Percentiles rank a stretch among this genome's conserved stretches.
phyloP scores from a whole-genome alignment of 2,888 invertebrate genomes.

The Perizoma affinitatum region DNA sequence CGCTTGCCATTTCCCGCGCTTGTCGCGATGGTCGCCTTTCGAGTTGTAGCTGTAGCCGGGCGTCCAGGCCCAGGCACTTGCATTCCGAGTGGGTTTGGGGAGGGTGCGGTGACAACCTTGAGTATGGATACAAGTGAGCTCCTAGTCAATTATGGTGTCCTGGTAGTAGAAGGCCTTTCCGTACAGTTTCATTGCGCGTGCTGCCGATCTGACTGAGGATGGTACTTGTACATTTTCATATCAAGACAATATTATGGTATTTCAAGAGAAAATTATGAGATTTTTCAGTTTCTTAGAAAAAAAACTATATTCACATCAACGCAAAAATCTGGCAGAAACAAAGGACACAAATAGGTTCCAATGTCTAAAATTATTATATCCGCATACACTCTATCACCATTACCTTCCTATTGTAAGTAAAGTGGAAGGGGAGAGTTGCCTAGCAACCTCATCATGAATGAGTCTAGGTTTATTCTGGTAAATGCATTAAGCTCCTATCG shows the following conservation, averaged over 20 bases:
- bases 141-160: slow-evolving; percentile 30
- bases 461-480: too few relatives aligned
- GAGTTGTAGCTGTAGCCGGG: slow-evolving; percentile 95
- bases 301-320: too few relatives aligned
- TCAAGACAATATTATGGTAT: too few relatives aligned
- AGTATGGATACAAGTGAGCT: slow-evolving; percentile 96
- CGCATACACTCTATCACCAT: too few relatives aligned
- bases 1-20: slow-evolving; percentile 93
- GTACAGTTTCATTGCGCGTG: not conserved
- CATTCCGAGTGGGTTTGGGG: slow-evolving; percentile 98
- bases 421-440: not conserved
- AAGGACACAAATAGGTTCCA: too few relatives aligned
- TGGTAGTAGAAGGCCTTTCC: slow-evolving; percentile 16
- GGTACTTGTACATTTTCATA: not conserved
- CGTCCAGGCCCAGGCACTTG: slow-evolving; percentile 91
- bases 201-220: not conserved
- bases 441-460: not conserved
- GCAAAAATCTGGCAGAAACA: too few relatives aligned
- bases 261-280: too few relatives aligned
- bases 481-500: not conserved
- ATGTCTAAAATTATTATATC: too few relatives aligned
- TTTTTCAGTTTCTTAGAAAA: too few relatives aligned
- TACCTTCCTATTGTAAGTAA: too few relatives aligned
- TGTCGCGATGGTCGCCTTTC: slow-evolving; percentile 95
- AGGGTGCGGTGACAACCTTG: slow-evolving; percentile 98